Conservation (phyloP, 2,113 vertebrate species). For the Ivindomyrus marchei region DNA sequence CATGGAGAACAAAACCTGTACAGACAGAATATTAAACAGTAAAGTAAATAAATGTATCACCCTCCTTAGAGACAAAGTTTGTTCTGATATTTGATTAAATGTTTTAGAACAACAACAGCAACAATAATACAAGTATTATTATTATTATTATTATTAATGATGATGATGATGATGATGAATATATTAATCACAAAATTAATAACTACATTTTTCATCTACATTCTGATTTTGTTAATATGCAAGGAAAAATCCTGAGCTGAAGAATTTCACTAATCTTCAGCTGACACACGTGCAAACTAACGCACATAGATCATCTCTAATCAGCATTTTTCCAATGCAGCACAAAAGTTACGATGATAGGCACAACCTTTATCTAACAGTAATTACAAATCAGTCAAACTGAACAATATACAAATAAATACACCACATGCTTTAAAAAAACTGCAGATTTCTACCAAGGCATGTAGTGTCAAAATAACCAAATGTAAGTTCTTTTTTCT, state of each 20-base stretch:
- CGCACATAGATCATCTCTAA: background rate
- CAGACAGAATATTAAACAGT: constrained; percentile 41
- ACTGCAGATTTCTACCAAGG: constrained; percentile 24
- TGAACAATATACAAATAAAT: background rate
- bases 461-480: constrained; percentile 50
- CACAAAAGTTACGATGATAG: background rate
- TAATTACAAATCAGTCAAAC: background rate
- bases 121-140: background rate
- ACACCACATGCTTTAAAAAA: background rate
- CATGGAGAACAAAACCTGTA: constrained; percentile 47
- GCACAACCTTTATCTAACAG: background rate
- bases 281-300: background rate
- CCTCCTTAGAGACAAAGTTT: background rate
- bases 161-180: background rate
- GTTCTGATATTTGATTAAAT: background rate
- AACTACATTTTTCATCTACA: background rate
- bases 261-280: background rate
- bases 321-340: background rate
- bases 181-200: background rate
- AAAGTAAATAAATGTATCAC: constrained; percentile 28
- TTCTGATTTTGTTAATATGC: background rate
- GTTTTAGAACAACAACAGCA: background rate
- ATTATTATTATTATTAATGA: background rate
- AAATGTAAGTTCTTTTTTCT: constrained; percentile 53
- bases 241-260: background rate